Evolutionary conservation across 2,888 invertebrate species (phyloP).

Genomic region (Ophion ellenae): DNA sequence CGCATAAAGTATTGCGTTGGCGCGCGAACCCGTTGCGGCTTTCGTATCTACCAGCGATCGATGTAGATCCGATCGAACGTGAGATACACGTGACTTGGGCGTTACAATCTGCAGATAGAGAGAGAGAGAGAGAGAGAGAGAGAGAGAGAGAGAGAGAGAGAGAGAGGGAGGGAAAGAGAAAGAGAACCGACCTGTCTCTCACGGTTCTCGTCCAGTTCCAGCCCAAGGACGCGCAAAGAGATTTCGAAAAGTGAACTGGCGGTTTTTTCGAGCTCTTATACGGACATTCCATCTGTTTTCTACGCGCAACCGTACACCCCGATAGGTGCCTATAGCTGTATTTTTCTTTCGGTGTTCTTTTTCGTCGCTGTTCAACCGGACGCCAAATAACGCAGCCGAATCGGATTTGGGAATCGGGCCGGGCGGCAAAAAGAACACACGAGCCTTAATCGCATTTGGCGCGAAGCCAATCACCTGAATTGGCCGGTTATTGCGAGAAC

Average conservation of each 20-base stretch:
- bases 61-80: constrained; percentile 65
- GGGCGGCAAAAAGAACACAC: constrained; percentile 13
- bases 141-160: constrained; percentile 31
- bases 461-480: constrained; percentile 57
- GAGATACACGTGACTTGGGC: constrained; percentile 63
- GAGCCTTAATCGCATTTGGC: constrained; percentile 33
- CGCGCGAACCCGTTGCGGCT: background rate
- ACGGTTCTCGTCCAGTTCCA: constrained; percentile 52
- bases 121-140: constrained; percentile 30
- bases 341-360: background rate
- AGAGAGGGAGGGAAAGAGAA: constrained; percentile 33
- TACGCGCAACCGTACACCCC: background rate
- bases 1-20: constrained; percentile 28
- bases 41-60: constrained; percentile 45
- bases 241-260: constrained; percentile 53
- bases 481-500: constrained; percentile 37
- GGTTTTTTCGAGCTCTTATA: constrained; percentile 59
- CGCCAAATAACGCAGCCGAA: constrained; percentile 12
- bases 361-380: constrained; percentile 20
- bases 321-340: background rate
- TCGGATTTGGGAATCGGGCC: constrained; percentile 18
- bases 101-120: constrained; percentile 27
- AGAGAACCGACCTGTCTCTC: constrained; percentile 58
- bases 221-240: constrained; percentile 57
- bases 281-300: constrained; percentile 48